Percentiles rank a stretch among this genome's conserved stretches.
phyloP scores from a whole-genome alignment of 1,140 invertebrate genomes.

The Apis laboriosa region DNA sequence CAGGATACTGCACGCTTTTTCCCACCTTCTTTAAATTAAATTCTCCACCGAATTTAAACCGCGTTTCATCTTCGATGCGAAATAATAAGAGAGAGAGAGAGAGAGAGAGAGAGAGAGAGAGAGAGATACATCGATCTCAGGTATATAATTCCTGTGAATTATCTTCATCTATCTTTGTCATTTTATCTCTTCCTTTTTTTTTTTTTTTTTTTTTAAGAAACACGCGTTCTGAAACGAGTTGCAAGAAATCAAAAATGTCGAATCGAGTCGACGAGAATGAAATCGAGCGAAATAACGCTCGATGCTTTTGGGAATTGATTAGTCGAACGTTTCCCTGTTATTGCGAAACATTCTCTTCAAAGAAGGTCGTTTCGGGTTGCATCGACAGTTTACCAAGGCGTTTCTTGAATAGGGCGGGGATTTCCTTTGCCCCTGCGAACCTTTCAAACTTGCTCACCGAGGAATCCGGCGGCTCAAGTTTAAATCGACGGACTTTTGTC shows the following conservation, averaged over 20 bases:
- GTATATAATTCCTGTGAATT: too few relatives aligned
- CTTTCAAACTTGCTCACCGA: slow-evolving; percentile 33
- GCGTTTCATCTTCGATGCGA: too few relatives aligned
- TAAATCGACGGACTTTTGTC: slow-evolving; percentile 50
- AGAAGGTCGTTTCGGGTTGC: background rate
- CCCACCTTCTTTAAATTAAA: background rate
- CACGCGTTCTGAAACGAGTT: background rate
- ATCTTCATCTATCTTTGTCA: too few relatives aligned
- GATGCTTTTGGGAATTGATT: slow-evolving; percentile 8
- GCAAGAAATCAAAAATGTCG: background rate
- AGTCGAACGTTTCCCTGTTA: background rate
- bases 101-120: too few relatives aligned
- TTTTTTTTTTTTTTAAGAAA: background rate
- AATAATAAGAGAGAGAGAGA: too few relatives aligned
- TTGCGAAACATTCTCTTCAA: slow-evolving; percentile 1
- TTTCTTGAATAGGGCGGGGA: slow-evolving; percentile 19
- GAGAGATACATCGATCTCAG: too few relatives aligned
- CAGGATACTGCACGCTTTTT: background rate
- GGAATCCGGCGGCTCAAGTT: slow-evolving; percentile 34
- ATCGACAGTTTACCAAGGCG: slow-evolving; percentile 17
- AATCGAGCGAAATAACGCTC: background rate
- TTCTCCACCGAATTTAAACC: background rate
- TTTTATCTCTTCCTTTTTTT: too few relatives aligned
- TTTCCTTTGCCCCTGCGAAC: slow-evolving; percentile 19
- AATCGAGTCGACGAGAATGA: background rate